Base-by-base conservation (phyloP, 2,888 invertebrate genomes). In the Eilema griseolum region DNA sequence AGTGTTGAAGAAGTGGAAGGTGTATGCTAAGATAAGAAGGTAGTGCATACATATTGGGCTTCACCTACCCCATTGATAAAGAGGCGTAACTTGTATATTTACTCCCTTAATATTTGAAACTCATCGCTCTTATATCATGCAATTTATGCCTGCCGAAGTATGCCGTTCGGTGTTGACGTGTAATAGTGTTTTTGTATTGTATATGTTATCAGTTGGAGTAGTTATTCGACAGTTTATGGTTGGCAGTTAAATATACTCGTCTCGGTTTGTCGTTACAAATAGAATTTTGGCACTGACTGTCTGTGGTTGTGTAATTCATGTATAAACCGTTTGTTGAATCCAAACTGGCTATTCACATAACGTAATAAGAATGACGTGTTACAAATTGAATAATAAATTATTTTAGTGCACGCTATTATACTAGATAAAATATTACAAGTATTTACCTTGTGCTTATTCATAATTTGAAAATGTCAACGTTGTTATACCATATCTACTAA, bases 251-350 rank as follows among this genome's bases (percentile, higher is more conserved):
- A 95, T 95, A 94, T 94, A 95, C 93, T 91, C 89, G 94, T 92
- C 92, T 93, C 93, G 91, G 92, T 94, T 93, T 94, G 94, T 94
- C 91, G 93, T 93, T 89, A 91, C 93, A 94, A 95, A 95, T 95
- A 95, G 94, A 95, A 93, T 93, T 95, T 95, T 95, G 95, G 95
- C 95, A 95, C 95, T 93, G 91, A 88, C 91, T 92, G 91, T 93
- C 92, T 90, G 90, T 86, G 89, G 92, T 95, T 95, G 93, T 94
- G 95, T 94, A 94, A 95, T 94, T 94, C 93, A 92, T 91, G 87
- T 92, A 91, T 92, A 92, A 93, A 93, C 90, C 89, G 89, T 91
- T 94, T 92, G 93, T 93, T 93, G 88, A 88, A 90, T 91, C 90
- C 88, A 82, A 88, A 89, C 88, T 91, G 90, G 90, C 89, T 89